Evolutionary conservation across 2,888 invertebrate species (phyloP).

Genomic region (Quadriops clusia): DNA sequence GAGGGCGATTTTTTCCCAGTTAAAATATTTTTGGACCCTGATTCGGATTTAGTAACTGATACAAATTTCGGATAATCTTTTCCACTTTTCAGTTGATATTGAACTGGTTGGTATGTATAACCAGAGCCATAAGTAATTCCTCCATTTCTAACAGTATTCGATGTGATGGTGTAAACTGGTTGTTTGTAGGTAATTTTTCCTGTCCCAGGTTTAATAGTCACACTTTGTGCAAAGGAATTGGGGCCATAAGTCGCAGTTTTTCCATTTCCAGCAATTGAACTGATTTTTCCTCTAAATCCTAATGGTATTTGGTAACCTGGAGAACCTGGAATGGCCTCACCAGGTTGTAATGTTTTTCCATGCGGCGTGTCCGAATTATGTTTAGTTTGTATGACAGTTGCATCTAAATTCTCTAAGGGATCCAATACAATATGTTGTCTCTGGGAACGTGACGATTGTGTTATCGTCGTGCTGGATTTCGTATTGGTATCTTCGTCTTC

Average conservation of each 20-base stretch:
- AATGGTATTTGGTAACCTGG: conserved; percentile 54
- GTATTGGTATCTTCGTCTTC: conserved; percentile 50
- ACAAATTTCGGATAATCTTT: conserved; percentile 53
- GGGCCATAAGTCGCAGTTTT: conserved; percentile 48
- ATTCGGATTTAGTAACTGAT: conserved; percentile 68
- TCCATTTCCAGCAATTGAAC: conserved; percentile 48
- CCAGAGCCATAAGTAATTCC: conserved; percentile 29
- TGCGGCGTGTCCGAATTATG: conserved; percentile 39
- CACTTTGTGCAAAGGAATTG: conserved; percentile 57
- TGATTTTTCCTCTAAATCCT: conserved; percentile 55
- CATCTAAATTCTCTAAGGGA: conserved; percentile 43
- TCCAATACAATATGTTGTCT: conserved; percentile 53
- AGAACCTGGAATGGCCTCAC: conserved; percentile 54
- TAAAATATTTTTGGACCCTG: conserved; percentile 46
- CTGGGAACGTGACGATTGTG: conserved; percentile 42
- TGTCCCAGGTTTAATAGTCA: conserved; percentile 34
- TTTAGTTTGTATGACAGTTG: conserved; percentile 45
- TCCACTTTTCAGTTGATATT: conserved; percentile 28
- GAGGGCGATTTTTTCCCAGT: conserved; percentile 63
- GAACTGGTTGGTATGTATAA: conserved; percentile 30
- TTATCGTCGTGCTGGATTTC: conserved; percentile 31
- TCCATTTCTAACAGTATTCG: conserved; percentile 28
- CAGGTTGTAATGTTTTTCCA: conserved; percentile 50
- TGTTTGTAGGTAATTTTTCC: conserved; percentile 28
- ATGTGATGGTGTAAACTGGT: conserved; percentile 29